Conservation (phyloP, 1,140 invertebrate genomes). For the Drosophila varians region DNA sequence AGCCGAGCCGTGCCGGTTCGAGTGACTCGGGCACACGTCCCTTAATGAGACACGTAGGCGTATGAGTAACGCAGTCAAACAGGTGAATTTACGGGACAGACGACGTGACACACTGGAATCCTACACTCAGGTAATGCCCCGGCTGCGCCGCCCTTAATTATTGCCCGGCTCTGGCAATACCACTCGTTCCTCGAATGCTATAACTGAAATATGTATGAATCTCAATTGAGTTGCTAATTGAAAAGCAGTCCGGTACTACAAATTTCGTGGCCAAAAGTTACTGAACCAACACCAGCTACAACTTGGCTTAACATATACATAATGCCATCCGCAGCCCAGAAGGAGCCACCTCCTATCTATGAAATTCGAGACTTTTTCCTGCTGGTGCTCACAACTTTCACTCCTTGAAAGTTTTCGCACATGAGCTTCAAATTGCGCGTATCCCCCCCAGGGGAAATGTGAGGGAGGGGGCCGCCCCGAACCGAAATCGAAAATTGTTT, state of each 20-base stretch:
- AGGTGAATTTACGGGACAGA: constrained; percentile 41
- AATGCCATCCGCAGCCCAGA: constrained; percentile 46
- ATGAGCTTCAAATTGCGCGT: constrained; percentile 69
- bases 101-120: constrained; percentile 44
- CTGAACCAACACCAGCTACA: constrained; percentile 22
- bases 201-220: constrained; percentile 29
- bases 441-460: constrained; percentile 33
- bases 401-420: constrained; percentile 69
- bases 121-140: constrained; percentile 19
- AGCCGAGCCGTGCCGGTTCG: neutral
- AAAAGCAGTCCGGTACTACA: constrained; percentile 40
- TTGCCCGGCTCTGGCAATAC: constrained; percentile 3
- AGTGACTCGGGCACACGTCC: constrained; percentile 34
- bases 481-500: constrained; percentile 78
- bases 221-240: constrained; percentile 32
- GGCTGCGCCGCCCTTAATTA: constrained; percentile 48
- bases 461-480: constrained; percentile 12
- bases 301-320: constrained; percentile 49
- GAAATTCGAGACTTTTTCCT: constrained; percentile 26
- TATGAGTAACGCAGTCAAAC: constrained; percentile 74
- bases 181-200: constrained; percentile 4
- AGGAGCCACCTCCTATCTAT: constrained; percentile 19
- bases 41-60: constrained; percentile 77
- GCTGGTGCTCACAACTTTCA: constrained; percentile 61
- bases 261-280: constrained; percentile 45